Conservation (phyloP, 2,888 invertebrate species). For the Mystacides longicornis region DNA sequence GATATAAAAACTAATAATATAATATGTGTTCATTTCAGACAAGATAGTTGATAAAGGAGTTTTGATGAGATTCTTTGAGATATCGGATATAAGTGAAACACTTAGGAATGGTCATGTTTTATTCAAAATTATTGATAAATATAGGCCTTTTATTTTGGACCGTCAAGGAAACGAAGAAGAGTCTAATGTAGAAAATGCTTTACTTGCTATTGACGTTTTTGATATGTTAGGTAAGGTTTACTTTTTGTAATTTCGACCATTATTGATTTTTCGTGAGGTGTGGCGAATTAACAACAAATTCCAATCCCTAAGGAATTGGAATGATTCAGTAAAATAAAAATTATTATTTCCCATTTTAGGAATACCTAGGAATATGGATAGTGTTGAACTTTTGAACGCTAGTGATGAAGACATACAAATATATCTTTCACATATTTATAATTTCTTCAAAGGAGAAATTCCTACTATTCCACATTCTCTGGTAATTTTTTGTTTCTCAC, state of each 20-base stretch:
- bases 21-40: background rate
- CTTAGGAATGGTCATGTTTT: background rate
- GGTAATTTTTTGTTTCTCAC: background rate
- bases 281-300: too few species aligned
- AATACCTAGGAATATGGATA: background rate
- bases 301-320: too few species aligned
- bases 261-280: too few species aligned
- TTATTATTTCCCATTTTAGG: too few species aligned
- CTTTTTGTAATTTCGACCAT: too few species aligned
- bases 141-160: background rate
- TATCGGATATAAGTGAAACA: background rate
- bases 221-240: background rate
- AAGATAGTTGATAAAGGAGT: background rate
- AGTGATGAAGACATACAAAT: slow-evolving; percentile 33
- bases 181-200: background rate
- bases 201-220: background rate
- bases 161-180: background rate
- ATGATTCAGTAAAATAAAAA: too few species aligned
- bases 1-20: background rate
- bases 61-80: background rate
- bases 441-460: slow-evolving; percentile 85
- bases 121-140: background rate
- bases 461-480: slow-evolving; percentile 58
- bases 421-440: slow-evolving; percentile 83
- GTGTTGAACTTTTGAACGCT: background rate